phyloP scores from a whole-genome alignment of 2,113 vertebrate genomes.

The Probosciger aterrimus region DNA sequence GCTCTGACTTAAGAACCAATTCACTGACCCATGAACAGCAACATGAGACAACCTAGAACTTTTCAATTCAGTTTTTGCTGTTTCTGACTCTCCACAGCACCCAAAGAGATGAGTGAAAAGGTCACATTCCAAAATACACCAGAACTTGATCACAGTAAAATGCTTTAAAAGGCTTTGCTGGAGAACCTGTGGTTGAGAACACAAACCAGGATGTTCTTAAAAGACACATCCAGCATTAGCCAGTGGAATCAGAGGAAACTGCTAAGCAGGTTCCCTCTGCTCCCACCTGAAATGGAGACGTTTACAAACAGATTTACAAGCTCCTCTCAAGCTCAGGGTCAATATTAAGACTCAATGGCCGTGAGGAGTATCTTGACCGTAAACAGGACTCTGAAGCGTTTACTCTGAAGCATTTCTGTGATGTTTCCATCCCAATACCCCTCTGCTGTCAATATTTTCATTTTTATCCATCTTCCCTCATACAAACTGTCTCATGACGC shows the following conservation, averaged over 20 bases:
- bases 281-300: background rate
- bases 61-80: background rate
- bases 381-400: background rate
- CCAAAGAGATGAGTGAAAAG: background rate
- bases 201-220: background rate
- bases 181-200: background rate
- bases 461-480: background rate
- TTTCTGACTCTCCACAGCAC: background rate
- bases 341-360: background rate
- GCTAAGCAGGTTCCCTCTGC: background rate
- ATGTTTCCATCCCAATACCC: background rate
- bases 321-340: background rate
- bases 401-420: background rate
- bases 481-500: background rate
- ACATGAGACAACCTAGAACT: background rate
- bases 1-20: background rate
- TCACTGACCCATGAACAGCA: rapidly evolving
- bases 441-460: background rate
- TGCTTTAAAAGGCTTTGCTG: background rate
- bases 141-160: background rate
- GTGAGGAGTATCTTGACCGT: background rate
- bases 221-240: background rate
- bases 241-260: background rate
- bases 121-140: background rate
- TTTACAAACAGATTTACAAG: background rate